Conservation (phyloP, 2,113 vertebrate genomes). For the Cynopterus brachyotis region DNA sequence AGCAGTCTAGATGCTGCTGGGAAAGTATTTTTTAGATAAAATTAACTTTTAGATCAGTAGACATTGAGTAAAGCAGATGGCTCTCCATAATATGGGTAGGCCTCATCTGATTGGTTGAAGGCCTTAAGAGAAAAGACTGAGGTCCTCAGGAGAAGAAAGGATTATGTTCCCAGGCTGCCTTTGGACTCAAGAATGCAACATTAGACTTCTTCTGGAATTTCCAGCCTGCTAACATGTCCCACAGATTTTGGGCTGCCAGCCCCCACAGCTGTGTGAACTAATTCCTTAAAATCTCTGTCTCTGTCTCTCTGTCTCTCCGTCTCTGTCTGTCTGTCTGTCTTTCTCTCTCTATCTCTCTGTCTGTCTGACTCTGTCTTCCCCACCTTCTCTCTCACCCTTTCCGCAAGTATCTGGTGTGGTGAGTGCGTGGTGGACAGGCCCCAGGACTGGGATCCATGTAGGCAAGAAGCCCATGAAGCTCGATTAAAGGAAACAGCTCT, state of each 20-base stretch:
- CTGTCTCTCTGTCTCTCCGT: neutral
- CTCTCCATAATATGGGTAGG: neutral
- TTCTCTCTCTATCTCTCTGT: neutral
- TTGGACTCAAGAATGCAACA: neutral
- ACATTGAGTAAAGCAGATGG: neutral
- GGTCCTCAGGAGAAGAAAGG: neutral
- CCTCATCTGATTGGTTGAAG: neutral
- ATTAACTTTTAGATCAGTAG: neutral
- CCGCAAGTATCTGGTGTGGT: neutral
- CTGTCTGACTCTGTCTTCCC: too few relatives aligned
- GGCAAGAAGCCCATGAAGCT: neutral
- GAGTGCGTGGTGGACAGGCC: neutral
- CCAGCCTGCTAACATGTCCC: neutral
- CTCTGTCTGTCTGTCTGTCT: too few relatives aligned
- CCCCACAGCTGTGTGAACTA: neutral
- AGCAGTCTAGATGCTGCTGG: neutral
- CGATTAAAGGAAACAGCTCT: neutral
- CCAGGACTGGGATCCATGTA: neutral
- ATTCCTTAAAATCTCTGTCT: neutral
- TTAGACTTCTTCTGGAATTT: neutral
- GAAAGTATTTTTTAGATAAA: neutral
- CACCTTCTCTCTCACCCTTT: too few relatives aligned
- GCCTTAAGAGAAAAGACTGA: neutral
- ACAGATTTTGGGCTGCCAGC: neutral
- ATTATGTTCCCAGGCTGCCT: neutral